Conservation (phyloP, 2,888 invertebrate genomes). For the Drosophila fulvimacula region DNA sequence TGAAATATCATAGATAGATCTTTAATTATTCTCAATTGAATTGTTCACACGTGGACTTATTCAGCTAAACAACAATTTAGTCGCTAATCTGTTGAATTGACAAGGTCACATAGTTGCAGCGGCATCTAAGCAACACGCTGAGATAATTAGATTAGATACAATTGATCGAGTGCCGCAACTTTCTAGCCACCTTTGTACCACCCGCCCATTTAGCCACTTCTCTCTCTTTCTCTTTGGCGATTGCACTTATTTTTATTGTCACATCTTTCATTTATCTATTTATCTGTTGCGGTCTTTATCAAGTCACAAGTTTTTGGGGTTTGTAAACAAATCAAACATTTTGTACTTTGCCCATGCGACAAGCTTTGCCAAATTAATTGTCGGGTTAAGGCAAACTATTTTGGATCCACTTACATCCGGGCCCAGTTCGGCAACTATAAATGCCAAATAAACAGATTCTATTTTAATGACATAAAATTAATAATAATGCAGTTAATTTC, state of each 20-base stretch:
- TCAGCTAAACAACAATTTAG: conserved; percentile 14
- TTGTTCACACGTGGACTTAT: conserved; percentile 34
- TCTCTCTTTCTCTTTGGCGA: neutral
- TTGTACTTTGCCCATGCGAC: conserved; percentile 42
- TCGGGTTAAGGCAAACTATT: conserved; percentile 19
- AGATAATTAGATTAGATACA: conserved; percentile 39
- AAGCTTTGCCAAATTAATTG: conserved; percentile 57
- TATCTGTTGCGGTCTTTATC: conserved; percentile 18
- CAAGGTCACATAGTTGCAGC: conserved; percentile 56
- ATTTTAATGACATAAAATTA: conserved; percentile 26
- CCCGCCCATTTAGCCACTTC: neutral
- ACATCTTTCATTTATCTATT: conserved; percentile 8
- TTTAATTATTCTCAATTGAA: conserved; percentile 42
- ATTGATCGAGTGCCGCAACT: conserved; percentile 16
- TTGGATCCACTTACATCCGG: conserved; percentile 46
- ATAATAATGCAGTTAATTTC: conserved; percentile 2
- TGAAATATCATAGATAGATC: neutral
- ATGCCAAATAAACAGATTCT: conserved; percentile 18
- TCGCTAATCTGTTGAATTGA: conserved; percentile 44
- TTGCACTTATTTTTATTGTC: conserved; percentile 6
- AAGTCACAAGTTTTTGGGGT: conserved; percentile 47
- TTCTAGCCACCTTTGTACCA: conserved; percentile 12
- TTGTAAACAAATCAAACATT: conserved; percentile 41
- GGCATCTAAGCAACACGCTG: conserved; percentile 19
- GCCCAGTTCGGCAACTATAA: conserved; percentile 33